A percentile compares a stretch with the other conserved stretches of the same genome.
Evolutionary conservation across 1,140 invertebrate genomes (phyloP).

Genomic region (Trichoplusia ni): DNA sequence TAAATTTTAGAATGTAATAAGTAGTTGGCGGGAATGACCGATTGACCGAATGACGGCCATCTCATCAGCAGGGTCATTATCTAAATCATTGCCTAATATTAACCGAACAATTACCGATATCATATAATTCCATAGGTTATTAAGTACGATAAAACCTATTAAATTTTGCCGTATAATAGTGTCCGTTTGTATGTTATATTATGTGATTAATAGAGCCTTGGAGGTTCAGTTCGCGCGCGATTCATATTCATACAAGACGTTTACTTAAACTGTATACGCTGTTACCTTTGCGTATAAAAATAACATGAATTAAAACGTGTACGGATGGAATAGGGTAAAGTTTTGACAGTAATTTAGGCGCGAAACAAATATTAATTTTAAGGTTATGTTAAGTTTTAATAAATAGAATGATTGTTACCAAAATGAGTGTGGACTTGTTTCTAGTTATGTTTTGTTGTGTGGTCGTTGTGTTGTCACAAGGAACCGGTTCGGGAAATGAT

Average conservation of each 20-base stretch:
- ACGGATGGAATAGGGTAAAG: neutral
- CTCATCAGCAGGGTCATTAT: constrained; percentile 1
- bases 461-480: constrained; percentile 51
- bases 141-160: neutral
- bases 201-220: constrained; percentile 29
- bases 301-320: constrained; percentile 8
- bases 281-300: too few relatives aligned
- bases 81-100: constrained; percentile 1
- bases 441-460: constrained; percentile 50
- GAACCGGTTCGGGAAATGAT: constrained; percentile 56
- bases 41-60: constrained; percentile 13
- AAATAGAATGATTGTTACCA: neutral
- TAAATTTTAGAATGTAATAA: too few relatives aligned
- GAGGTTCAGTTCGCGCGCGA: constrained; percentile 20
- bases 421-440: constrained; percentile 49
- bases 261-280: neutral
- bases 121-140: neutral
- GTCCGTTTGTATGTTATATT: constrained; percentile 3
- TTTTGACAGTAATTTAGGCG: constrained; percentile 30
- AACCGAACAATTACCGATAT: neutral
- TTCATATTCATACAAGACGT: constrained; percentile 15
- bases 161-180: neutral
- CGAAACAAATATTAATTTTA: constrained; percentile 27
- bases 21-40: neutral
- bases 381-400: constrained; percentile 22